A percentile compares a stretch with the other conserved stretches of the same genome.
Evolutionary conservation across 1,140 invertebrate genomes (phyloP).

Genomic region (Drosophila mojavensis): DNA sequence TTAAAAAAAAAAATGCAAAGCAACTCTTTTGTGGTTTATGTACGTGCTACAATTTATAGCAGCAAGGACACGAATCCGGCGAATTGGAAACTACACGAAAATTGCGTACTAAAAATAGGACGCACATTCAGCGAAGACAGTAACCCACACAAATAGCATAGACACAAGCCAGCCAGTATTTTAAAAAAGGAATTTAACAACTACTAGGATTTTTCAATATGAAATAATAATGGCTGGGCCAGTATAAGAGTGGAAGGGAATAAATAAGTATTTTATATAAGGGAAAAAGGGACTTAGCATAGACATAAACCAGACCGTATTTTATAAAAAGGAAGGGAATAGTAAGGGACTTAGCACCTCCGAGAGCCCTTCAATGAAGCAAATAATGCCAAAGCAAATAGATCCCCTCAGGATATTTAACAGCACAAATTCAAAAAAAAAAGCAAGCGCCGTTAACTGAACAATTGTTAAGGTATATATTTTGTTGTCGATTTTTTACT

Average conservation of each 20-base stretch:
- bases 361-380: too few relatives aligned
- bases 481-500: conserved; percentile 26
- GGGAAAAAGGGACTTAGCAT: too few relatives aligned
- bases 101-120: conserved; percentile 4
- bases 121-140: not conserved
- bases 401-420: not conserved
- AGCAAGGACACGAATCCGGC: not conserved
- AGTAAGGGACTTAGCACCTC: too few relatives aligned
- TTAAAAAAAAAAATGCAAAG: too few relatives aligned
- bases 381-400: too few relatives aligned
- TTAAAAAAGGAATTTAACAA: not conserved
- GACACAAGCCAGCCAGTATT: conserved; percentile 8
- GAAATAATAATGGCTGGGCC: not conserved
- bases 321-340: too few relatives aligned
- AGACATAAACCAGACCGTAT: too few relatives aligned
- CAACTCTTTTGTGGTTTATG: not conserved
- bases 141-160: not conserved
- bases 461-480: conserved; percentile 51
- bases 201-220: not conserved
- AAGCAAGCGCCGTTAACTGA: conserved; percentile 14
- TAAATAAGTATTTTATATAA: too few relatives aligned
- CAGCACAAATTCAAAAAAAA: not conserved
- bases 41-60: conserved; percentile 5
- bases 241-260: conserved; percentile 17
- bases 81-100: not conserved